Base-by-base conservation (phyloP, 2,113 vertebrate species). In the Rana temporaria region DNA sequence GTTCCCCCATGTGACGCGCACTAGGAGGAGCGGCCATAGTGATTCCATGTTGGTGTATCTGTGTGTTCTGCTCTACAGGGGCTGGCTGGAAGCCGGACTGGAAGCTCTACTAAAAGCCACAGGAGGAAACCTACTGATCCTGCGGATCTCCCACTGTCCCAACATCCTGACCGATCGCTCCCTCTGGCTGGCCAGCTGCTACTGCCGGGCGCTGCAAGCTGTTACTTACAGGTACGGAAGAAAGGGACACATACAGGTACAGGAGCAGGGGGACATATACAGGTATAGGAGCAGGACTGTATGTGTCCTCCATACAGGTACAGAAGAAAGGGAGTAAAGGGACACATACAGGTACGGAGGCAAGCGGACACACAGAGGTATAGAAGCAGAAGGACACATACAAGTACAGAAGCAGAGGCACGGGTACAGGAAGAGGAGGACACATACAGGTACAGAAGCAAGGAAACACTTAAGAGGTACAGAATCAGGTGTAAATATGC, bases 151-250 rank as follows among this genome's bases (percentile, higher is more conserved):
- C 0, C 98, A 99, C 90, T 99, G 98, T 89, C 97, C 98, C 86
- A 99, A 99, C 89, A 93, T 99, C 88, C 95, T 99, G 90, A 99
- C 98, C 0, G 98, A 99, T 85, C 97, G 98, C 84, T 99, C 97
- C 0, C 95, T 99, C 84, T 99, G 98, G 98, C 89, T 99, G 92
- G 98, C 98, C 86, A 99, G 98, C 94, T 99, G 98, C 93, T 99
- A 98, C 92, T 99, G 98, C 91, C 94, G 98, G 0, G 96, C 96
- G 9, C 94, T 99, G 78, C 98, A 99, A 89, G 98, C 98, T 0
- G 97, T 99, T 84, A 99, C 97, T 0, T 99, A 99, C 90, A 93
- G 98, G 97, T 99, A 84, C 72, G 98, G 97, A 93, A 98, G 76
- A 98, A 88, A 97, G 96, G 0, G 97, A 98, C 84, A 99, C 97